Base-by-base conservation (phyloP, 2,888 invertebrate genomes). In the Eupithecia subfuscata region DNA sequence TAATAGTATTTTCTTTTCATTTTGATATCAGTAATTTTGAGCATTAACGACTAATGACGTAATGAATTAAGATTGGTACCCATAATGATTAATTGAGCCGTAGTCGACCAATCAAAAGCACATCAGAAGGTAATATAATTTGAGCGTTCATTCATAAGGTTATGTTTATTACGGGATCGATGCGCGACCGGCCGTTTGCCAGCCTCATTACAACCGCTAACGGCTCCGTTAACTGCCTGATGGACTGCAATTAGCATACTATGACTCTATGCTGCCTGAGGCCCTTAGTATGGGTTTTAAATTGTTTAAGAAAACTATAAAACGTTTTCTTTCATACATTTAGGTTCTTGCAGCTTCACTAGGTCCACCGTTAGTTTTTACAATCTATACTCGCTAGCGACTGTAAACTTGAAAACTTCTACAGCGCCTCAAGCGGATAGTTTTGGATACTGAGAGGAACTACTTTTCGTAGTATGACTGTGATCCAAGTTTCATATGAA, bases 221-320 rank as follows among this genome's bases (percentile, higher is more conserved):
- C 86, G 87, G 84, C 85, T 81, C 80, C 81, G 81, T 85, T 87
- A 83, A 87, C 85, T 84, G 85, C 86, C 80, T 85, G 84, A 82
- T 82, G 85, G 85, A 84, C 85, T 83, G 78, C 88, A 83, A 91
- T 92, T 90, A 90, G 87, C 89, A 90, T 91, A 85, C 88, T 89
- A 81, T 82, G 80, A 78, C 77, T 78, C 71, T 69, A 76, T 77
- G 78, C 79, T 78, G 82, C 79, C 75, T 81, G 74, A 78, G 45
- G 22, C 6, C 30, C 25, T 60, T 25, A 60, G 22, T 25, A 60
- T 25, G 25, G 14, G 25, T 60, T 22, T 56, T 14, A 2, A 4
- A 60, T 60, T 60, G 60, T 25, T 12, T 11, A 25, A 12, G 22
- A 60, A 14, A 60, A 25, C 60, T 25, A 22, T 25, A 60, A 22